Conservation (phyloP, 2,888 invertebrate genomes). For the Agrochola lychnidis region DNA sequence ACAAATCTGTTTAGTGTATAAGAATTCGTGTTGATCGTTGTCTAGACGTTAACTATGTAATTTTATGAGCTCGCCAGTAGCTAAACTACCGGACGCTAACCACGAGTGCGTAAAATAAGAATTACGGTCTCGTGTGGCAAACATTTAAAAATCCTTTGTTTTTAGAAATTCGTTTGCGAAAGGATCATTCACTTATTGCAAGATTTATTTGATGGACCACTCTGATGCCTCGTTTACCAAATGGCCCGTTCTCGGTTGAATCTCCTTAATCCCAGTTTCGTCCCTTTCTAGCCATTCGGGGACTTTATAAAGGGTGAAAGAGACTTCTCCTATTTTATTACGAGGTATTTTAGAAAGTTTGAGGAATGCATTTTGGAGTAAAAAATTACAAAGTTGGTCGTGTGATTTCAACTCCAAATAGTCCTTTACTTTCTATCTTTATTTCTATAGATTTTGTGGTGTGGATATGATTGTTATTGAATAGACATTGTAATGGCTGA, state of each 20-base stretch:
- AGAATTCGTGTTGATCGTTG: slow-evolving; percentile 54
- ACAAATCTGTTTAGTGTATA: slow-evolving; percentile 63
- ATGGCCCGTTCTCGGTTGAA: neutral
- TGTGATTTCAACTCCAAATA: slow-evolving; percentile 16
- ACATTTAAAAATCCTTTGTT: slow-evolving; percentile 41
- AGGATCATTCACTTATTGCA: slow-evolving; percentile 13
- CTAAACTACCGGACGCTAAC: slow-evolving; percentile 63
- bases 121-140: slow-evolving; percentile 41
- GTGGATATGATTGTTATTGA: neutral
- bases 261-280: slow-evolving; percentile 21
- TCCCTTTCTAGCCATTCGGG: neutral
- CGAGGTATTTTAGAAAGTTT: slow-evolving; percentile 17
- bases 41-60: slow-evolving; percentile 63
- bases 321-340: slow-evolving; percentile 10
- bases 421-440: slow-evolving; percentile 12
- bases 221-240: slow-evolving; percentile 21
- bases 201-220: slow-evolving; percentile 24
- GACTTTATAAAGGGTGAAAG: neutral
- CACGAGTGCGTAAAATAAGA: slow-evolving; percentile 64
- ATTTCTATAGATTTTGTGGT: slow-evolving; percentile 1
- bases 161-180: slow-evolving; percentile 39
- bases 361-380: neutral
- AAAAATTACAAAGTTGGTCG: slow-evolving; percentile 1
- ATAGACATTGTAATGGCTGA: neutral
- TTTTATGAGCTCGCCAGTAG: slow-evolving; percentile 61